Conservation (phyloP, 2,888 invertebrate genomes). For the Colletes collaris region DNA sequence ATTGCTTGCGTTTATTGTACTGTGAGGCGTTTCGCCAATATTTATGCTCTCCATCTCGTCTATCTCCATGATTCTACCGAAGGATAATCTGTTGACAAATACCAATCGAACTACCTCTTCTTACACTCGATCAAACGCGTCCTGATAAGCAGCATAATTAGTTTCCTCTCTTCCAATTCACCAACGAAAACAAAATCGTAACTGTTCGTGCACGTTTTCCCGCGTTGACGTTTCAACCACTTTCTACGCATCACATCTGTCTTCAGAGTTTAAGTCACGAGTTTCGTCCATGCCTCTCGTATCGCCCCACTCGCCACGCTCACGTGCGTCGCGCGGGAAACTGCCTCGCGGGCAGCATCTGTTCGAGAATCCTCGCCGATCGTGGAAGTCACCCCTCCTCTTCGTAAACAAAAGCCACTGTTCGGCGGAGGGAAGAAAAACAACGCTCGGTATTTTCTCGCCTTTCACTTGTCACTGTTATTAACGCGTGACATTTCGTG, state of each 20-base stretch:
- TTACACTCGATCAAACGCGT: constrained; percentile 8
- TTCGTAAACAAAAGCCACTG: constrained; percentile 40
- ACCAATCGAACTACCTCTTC: constrained; percentile 39
- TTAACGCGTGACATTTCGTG: constrained; percentile 15
- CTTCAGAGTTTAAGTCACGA: constrained; percentile 16
- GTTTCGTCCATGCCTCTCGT: constrained; percentile 19
- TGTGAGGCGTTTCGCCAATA: constrained; percentile 66
- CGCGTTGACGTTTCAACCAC: constrained; percentile 28
- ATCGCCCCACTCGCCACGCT: constrained; percentile 34
- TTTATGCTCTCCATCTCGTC: constrained; percentile 54
- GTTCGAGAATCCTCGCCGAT: constrained; percentile 34
- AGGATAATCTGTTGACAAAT: background rate
- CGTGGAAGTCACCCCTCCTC: constrained; percentile 53
- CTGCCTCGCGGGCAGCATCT: constrained; percentile 36
- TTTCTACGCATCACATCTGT: constrained; percentile 31
- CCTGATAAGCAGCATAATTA: constrained; percentile 30
- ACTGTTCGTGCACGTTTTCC: constrained; percentile 11
- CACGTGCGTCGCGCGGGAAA: constrained; percentile 60
- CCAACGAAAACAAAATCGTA: background rate
- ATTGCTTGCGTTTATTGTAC: constrained; percentile 47
- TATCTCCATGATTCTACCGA: constrained; percentile 36
- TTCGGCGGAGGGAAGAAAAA: background rate
- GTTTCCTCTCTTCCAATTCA: background rate
- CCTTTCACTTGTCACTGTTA: constrained; percentile 9
- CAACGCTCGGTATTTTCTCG: background rate